Evolutionary conservation across 2,113 vertebrate genomes (phyloP), one percentile per base, ranked within the genome.

Genomic region (Papio anubis): DNA sequence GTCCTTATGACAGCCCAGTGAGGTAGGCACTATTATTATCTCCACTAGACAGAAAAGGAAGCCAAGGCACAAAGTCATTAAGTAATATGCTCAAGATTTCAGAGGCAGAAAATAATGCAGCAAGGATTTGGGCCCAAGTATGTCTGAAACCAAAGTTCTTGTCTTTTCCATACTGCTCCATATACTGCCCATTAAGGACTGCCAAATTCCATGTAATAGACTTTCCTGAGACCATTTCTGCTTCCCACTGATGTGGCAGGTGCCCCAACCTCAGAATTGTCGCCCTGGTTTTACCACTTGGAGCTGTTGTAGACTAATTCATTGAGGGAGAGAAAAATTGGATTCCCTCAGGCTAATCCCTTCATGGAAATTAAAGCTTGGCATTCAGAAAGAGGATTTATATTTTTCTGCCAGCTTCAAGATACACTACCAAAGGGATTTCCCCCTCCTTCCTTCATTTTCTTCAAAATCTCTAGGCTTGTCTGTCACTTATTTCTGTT

Each of bases 401-500:
- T 45, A 6, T 88, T 95, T 92, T 86, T 50, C 48, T 97, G 91
- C 91, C 52, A 87, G 0, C 35, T 75, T 76, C 27, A 45, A 93
- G 45, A 94, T 98, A 97, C 93, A 96, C 93, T 95, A 81, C 48
- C 88, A 82, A 81, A 93, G 94, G 83, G 21, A 57, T 72, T 89
- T 94, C 85, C 95, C 59, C 17, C 92, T 75, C 55, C 25, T 7
- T 75, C 40, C n/a, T 73, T 97, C 73, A 83, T 81, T 97, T 93
- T 85, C 72, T 96, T 57, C 61, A 89, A 92, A 89, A 88, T 96
- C 88, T 84, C 88, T 93, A 94, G 96, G 40, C 94, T 94, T 96
- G 97, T 97, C 97, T 98, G 95, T 96, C 97, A 97, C 96, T 98
- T 97, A 93, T 94, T 96, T 97, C 92, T 97, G 3, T 78, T 93